phyloP scores from a whole-genome alignment of 2,797 vertebrate genomes.

The Chromobotia macracanthus region DNA sequence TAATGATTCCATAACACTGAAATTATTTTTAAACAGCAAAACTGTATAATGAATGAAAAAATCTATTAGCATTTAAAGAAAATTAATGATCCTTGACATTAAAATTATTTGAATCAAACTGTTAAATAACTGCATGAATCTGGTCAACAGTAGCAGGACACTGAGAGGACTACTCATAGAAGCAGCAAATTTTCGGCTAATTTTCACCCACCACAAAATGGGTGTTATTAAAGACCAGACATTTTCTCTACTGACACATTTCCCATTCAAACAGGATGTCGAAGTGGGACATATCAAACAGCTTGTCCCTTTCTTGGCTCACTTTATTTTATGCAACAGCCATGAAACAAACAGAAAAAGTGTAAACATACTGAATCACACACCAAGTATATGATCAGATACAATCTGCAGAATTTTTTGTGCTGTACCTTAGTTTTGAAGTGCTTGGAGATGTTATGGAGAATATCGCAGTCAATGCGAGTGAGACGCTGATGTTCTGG shows the following conservation, averaged over 20 bases:
- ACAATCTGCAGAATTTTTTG: no score
- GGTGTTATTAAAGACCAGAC: no score
- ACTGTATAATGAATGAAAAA: slow-evolving; percentile 19
- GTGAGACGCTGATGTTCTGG: slow-evolving; percentile 85
- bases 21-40: slow-evolving; percentile 10
- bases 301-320: no score
- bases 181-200: background rate
- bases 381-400: no score
- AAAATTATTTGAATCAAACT: slow-evolving; percentile 26
- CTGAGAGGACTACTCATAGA: slow-evolving; percentile 14
- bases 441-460: slow-evolving; percentile 85
- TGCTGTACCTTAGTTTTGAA: slow-evolving; percentile 88
- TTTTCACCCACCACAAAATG: no score
- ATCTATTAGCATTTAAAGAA: slow-evolving; percentile 15
- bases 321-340: no score
- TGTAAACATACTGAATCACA: no score
- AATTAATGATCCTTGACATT: slow-evolving; percentile 35
- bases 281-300: no score
- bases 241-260: no score
- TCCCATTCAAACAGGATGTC: no score
- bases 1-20: background rate
- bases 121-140: background rate
- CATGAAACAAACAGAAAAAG: no score
- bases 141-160: slow-evolving; percentile 23
- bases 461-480: slow-evolving; percentile 84